Evolutionary conservation across 1,140 invertebrate genomes (phyloP).

Genomic region (Tetragnatha versicolor): DNA sequence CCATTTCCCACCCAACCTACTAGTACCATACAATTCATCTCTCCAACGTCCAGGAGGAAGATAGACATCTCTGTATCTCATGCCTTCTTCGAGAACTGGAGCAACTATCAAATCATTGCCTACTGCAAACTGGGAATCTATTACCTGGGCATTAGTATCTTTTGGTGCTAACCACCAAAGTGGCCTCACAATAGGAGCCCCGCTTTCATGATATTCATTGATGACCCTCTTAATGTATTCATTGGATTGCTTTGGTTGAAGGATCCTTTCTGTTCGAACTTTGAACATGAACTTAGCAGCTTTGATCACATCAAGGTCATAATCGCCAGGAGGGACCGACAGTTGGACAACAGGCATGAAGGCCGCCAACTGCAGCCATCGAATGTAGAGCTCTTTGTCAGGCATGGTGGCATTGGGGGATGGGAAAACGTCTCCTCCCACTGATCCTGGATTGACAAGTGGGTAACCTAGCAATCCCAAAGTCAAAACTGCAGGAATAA

Average conservation of each 20-base stretch:
- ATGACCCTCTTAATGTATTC: slow-evolving; percentile 73
- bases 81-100: slow-evolving; percentile 77
- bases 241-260: slow-evolving; percentile 41
- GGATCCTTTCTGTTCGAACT: slow-evolving; percentile 77
- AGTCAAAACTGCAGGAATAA: slow-evolving; percentile 85
- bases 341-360: slow-evolving; percentile 92
- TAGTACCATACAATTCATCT: slow-evolving; percentile 83
- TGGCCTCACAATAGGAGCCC: slow-evolving; percentile 81
- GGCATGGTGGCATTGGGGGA: slow-evolving; percentile 64
- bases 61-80: slow-evolving; percentile 76
- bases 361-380: slow-evolving; percentile 89
- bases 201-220: slow-evolving; percentile 74
- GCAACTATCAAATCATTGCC: slow-evolving; percentile 91
- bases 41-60: slow-evolving; percentile 86
- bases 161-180: slow-evolving; percentile 91
- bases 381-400: slow-evolving; percentile 85
- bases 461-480: slow-evolving; percentile 89
- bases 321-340: slow-evolving; percentile 86
- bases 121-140: slow-evolving; percentile 87
- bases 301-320: slow-evolving; percentile 79
- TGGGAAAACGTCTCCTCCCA: slow-evolving; percentile 77
- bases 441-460: slow-evolving; percentile 89
- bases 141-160: slow-evolving; percentile 78
- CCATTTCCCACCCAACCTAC: slow-evolving; percentile 86
- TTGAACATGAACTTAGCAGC: slow-evolving; percentile 78